phyloP scores from a whole-genome alignment of 1,140 invertebrate species.

The Megathymus violae region DNA sequence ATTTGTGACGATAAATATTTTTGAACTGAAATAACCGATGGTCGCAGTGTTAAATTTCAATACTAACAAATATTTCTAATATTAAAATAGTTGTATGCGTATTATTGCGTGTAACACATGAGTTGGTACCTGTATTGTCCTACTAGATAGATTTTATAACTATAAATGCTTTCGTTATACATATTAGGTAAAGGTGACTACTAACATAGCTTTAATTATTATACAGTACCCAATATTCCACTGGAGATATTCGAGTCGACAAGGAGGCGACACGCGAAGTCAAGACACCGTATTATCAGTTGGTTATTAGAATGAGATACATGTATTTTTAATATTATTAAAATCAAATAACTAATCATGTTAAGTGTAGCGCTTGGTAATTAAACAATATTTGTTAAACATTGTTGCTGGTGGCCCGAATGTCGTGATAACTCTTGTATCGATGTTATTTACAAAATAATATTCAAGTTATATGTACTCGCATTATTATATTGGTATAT shows the following conservation, averaged over 20 bases:
- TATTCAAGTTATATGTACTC: conserved; percentile 58
- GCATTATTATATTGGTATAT: conserved; percentile 55
- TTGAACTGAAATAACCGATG: conserved; percentile 14
- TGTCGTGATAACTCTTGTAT: conserved; percentile 39
- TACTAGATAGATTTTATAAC: conserved; percentile 30
- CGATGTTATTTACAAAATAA: conserved; percentile 55
- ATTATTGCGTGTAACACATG: conserved; percentile 4
- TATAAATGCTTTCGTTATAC: conserved; percentile 8
- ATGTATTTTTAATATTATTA: conserved; percentile 50
- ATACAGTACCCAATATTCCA: conserved; percentile 84
- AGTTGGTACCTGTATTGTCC: conserved; percentile 16
- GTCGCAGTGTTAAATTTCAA: neutral
- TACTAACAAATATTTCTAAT: conserved; percentile 1
- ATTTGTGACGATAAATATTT: conserved; percentile 8
- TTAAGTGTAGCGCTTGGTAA: conserved; percentile 63
- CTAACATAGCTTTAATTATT: conserved; percentile 81
- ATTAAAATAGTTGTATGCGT: neutral
- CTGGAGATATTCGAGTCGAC: conserved; percentile 84
- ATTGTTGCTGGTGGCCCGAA: conserved; percentile 56
- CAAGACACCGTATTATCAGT: conserved; percentile 84
- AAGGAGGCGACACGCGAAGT: conserved; percentile 81
- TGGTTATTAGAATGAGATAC: conserved; percentile 81
- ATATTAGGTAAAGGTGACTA: conserved; percentile 52
- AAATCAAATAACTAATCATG: conserved; percentile 69
- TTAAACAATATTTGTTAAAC: conserved; percentile 48